phyloP scores from a whole-genome alignment of 2,888 invertebrate species.

The Eupithecia tripunctaria region DNA sequence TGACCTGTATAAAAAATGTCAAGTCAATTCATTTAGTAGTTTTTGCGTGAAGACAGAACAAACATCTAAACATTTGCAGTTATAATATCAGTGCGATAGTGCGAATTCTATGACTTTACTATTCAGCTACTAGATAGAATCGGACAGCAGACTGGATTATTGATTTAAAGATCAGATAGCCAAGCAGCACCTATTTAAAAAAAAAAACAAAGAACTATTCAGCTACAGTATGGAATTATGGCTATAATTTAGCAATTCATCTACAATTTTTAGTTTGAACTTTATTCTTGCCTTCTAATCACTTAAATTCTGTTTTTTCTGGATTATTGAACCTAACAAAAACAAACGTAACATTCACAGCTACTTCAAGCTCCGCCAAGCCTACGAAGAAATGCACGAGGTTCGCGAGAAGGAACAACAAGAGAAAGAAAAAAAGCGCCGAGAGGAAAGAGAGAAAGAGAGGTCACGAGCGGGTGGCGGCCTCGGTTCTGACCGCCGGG shows the following conservation, averaged over 20 bases:
- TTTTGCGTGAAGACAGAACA: not conserved
- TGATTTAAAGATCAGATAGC: no score
- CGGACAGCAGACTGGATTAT: no score
- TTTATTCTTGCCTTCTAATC: not conserved
- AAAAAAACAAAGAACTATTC: no score
- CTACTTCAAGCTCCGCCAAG: slow-evolving; percentile 88
- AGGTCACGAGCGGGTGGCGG: slow-evolving; percentile 69
- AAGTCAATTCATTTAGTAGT: not conserved
- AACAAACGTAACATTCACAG: slow-evolving; percentile 55
- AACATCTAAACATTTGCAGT: not conserved
- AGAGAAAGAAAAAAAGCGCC: slow-evolving; percentile 78
- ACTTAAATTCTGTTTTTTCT: not conserved
- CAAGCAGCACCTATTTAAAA: no score
- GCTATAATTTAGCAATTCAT: not conserved
- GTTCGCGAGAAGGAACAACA: slow-evolving; percentile 86
- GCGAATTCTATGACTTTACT: not conserved
- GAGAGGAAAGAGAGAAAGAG: slow-evolving; percentile 77
- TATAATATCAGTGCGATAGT: no score
- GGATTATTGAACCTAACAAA: not conserved
- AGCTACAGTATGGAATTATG: not conserved
- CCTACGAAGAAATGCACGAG: slow-evolving; percentile 87
- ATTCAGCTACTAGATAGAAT: no score
- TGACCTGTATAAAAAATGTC: not conserved
- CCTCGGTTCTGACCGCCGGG: slow-evolving; percentile 73
- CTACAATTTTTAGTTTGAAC: not conserved